These are phyloP conservation scores for Notospermus geniculatus DNA, from an alignment of 1,140 invertebrate genomes.

Conservation along the genomic window DNA sequence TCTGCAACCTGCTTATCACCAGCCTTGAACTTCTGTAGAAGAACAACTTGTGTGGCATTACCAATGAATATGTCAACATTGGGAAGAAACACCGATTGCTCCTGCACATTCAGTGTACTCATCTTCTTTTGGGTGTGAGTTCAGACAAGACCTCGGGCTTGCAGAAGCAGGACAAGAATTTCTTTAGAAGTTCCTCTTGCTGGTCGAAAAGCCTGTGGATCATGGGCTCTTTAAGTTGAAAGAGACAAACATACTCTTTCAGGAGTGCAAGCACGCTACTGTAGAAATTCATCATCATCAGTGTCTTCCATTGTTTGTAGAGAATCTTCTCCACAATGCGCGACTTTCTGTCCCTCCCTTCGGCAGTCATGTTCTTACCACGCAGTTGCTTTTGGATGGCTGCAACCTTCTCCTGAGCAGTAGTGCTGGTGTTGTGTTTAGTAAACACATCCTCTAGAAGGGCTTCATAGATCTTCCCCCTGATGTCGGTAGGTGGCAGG, in stretches of 20 bases:
- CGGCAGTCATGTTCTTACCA: conserved; percentile 16
- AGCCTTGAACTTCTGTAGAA: neutral
- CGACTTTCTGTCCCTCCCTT: conserved; percentile 24
- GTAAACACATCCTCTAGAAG: conserved; percentile 9
- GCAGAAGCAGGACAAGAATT: conserved; percentile 24
- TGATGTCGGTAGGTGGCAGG: conserved; percentile 9
- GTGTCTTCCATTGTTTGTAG: conserved; percentile 13
- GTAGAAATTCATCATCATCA: conserved; percentile 14
- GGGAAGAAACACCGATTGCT: neutral
- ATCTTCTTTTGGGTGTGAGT: conserved; percentile 4
- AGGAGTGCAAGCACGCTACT: conserved; percentile 21
- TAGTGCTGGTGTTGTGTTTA: too few relatives aligned
- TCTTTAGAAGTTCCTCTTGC: conserved; percentile 20
- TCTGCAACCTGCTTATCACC: neutral
- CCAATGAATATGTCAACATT: conserved; percentile 20
- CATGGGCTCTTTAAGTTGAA: conserved; percentile 25
- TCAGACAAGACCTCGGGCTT: conserved; percentile 19
- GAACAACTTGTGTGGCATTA: neutral
- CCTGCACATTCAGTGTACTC: neutral
- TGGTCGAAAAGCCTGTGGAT: conserved; percentile 22
- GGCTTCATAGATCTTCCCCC: conserved; percentile 1
- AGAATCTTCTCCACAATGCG: conserved; percentile 19
- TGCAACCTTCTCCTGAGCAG: conserved; percentile 9
- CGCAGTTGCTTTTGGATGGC: conserved; percentile 10
- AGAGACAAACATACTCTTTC: conserved; percentile 29